Percentiles rank a stretch among this genome's conserved stretches.
phyloP scores from a whole-genome alignment of 2,113 vertebrate species.

The Platysternon megacephalum region DNA sequence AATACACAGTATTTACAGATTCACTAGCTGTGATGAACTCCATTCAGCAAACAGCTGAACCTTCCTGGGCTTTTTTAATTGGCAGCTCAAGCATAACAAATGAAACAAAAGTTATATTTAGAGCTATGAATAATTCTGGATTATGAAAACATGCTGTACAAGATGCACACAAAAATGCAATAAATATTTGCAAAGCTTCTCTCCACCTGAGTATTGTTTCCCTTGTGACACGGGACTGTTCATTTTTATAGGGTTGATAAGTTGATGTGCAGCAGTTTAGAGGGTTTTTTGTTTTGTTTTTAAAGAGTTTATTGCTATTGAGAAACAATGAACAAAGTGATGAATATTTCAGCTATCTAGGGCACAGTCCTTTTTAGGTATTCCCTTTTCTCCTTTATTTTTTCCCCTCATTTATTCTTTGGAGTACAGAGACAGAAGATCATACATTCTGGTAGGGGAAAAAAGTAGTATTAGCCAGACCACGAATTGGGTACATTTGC shows the following conservation, averaged over 20 bases:
- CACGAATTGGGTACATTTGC: neutral
- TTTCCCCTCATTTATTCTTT: neutral
- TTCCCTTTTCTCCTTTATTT: neutral
- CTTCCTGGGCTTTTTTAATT: neutral
- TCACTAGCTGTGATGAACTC: neutral
- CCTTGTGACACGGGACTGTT: neutral
- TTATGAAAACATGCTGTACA: neutral
- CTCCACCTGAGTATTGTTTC: neutral
- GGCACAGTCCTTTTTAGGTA: neutral
- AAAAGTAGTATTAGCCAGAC: neutral
- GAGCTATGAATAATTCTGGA: constrained; percentile 36
- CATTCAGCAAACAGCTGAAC: rapidly evolving
- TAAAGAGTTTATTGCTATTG: too few relatives aligned
- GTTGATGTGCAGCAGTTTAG: neutral
- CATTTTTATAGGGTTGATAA: neutral
- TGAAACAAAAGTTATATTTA: constrained; percentile 7
- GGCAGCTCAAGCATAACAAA: neutral
- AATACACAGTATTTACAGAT: neutral
- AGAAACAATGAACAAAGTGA: too few relatives aligned
- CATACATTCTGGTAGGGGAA: neutral
- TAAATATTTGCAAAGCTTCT: neutral
- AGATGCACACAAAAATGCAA: neutral
- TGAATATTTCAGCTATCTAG: rapidly evolving
- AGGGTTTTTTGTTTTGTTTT: too few relatives aligned
- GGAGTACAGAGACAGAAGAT: rapidly evolving